These are phyloP conservation scores for Chloroclystis v-ata DNA, from an alignment of 2,888 invertebrate species.

Conservation along the genomic window DNA sequence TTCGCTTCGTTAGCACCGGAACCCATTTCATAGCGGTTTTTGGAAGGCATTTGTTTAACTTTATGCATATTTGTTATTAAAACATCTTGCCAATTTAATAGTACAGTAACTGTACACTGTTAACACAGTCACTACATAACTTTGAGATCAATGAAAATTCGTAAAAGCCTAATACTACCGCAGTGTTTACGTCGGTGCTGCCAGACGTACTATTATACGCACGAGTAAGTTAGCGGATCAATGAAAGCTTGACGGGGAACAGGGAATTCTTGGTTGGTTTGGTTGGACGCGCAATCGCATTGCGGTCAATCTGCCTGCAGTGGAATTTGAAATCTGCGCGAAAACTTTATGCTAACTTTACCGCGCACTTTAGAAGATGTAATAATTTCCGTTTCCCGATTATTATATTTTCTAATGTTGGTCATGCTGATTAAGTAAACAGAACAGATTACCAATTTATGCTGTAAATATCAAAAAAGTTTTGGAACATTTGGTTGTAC, in stretches of 20 bases:
- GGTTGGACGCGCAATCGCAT: conserved; percentile 41
- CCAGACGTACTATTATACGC: no score
- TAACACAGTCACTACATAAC: background rate
- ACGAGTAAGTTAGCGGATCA: conserved; percentile 9
- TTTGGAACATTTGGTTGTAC: conserved; percentile 15
- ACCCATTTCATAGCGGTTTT: conserved; percentile 66
- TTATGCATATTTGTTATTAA: conserved; percentile 8
- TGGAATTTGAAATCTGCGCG: conserved; percentile 29
- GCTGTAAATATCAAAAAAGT: background rate
- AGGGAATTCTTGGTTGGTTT: conserved; percentile 22
- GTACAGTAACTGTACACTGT: no score
- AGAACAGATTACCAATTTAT: conserved; percentile 3
- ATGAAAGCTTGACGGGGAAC: conserved; percentile 24
- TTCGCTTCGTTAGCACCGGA: conserved; percentile 62
- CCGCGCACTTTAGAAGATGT: conserved; percentile 10
- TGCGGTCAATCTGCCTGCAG: conserved; percentile 25
- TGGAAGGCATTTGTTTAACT: conserved; percentile 54
- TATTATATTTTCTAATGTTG: conserved; percentile 9
- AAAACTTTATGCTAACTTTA: conserved; percentile 16
- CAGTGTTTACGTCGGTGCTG: no score
- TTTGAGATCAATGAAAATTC: background rate
- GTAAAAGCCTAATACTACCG: conserved; percentile 8
- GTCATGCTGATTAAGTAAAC: background rate
- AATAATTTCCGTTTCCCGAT: conserved; percentile 9
- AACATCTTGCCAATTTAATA: no score